Evolutionary conservation across 92 coral and sea anemone genomes (phyloP).

Genomic region (Hydrozoanthus gracilis): DNA sequence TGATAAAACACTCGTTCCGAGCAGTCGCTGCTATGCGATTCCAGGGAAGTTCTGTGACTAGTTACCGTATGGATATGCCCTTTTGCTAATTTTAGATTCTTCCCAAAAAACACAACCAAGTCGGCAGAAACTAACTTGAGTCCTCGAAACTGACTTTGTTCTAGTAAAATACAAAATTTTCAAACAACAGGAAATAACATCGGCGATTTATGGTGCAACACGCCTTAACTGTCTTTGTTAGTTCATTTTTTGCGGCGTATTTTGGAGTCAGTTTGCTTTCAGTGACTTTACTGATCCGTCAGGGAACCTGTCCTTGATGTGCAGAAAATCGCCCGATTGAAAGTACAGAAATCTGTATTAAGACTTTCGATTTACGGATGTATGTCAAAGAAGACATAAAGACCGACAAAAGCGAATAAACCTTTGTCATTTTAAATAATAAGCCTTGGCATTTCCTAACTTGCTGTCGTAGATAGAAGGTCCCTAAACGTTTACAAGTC

Average conservation of each 20-base stretch:
- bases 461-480: background rate
- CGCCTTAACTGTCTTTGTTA: background rate
- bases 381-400: background rate
- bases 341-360: background rate
- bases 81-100: background rate
- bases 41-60: background rate
- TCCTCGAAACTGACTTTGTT: background rate
- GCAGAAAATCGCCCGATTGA: background rate
- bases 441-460: background rate
- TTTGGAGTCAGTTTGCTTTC: background rate
- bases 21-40: background rate
- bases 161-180: background rate
- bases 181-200: slow-evolving; percentile 20
- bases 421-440: background rate
- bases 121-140: no score
- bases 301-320: background rate
- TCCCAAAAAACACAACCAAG: background rate
- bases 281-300: background rate
- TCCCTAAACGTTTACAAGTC: background rate
- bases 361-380: background rate
- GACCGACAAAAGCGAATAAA: background rate
- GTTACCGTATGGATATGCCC: background rate
- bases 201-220: background rate
- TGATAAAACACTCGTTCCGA: background rate
- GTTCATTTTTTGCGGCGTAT: background rate